Conservation (phyloP, 2,888 invertebrate genomes). For the Pristionchus mayeri region DNA sequence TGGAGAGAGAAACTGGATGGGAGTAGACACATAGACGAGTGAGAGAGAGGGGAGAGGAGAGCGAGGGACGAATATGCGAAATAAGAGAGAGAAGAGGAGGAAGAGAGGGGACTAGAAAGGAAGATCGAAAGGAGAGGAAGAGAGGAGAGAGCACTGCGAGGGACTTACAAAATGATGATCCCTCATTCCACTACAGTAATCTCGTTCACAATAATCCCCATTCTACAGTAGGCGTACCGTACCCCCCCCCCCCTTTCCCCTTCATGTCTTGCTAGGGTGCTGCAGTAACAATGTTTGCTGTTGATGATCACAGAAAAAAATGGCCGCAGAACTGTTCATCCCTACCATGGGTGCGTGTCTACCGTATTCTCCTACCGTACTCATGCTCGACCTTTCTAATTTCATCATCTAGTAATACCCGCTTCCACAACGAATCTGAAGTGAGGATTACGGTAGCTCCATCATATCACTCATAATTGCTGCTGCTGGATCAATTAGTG, state of each 20-base stretch:
- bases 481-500: conserved; percentile 12
- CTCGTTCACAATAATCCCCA: not conserved
- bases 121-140: not conserved
- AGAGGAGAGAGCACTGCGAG: conserved; percentile 4
- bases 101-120: not conserved
- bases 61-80: conserved; percentile 5
- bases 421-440: too few relatives aligned
- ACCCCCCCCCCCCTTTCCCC: not conserved
- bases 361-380: not conserved
- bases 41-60: not conserved
- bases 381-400: not conserved
- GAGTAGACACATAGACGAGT: not conserved
- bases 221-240: not conserved
- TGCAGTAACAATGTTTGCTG: not conserved
- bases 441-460: conserved; percentile 20
- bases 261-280: not conserved
- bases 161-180: conserved; percentile 46
- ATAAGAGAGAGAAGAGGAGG: conserved; percentile 6
- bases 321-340: too few relatives aligned
- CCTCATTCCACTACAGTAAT: not conserved
- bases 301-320: not conserved
- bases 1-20: not conserved
- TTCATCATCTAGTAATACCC: not conserved
- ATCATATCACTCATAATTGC: not conserved
- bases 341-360: not conserved